These are phyloP conservation scores for Caenorhabditis remanei DNA, from an alignment of 1,140 invertebrate genomes.

Conservation along the genomic window DNA sequence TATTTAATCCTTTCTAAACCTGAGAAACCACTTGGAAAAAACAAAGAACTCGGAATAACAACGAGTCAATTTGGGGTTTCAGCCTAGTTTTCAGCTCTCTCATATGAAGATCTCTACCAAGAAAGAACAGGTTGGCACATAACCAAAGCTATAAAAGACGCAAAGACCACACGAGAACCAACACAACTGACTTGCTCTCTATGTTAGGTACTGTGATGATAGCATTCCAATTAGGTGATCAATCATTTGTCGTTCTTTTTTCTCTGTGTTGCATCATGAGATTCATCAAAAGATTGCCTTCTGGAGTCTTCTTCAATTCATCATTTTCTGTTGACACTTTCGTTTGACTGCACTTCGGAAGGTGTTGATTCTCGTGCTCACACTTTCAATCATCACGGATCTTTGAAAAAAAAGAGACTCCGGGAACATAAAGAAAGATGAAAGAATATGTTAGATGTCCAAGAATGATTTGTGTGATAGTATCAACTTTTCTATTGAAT, in stretches of 20 bases:
- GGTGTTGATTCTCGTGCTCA: neutral
- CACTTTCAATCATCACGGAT: neutral
- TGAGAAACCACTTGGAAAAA: too few species aligned
- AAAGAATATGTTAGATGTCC: neutral
- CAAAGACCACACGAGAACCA: neutral
- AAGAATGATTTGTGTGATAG: too few species aligned
- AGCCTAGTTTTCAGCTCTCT: too few species aligned
- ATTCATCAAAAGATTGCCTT: neutral
- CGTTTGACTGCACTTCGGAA: neutral
- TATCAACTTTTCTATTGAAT: too few species aligned
- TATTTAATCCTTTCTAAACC: too few species aligned
- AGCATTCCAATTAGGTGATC: slow-evolving; percentile 20
- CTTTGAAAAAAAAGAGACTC: neutral
- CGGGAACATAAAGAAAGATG: neutral
- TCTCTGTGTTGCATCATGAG: neutral
- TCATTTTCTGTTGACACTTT: slow-evolving; percentile 1
- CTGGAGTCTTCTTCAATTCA: neutral
- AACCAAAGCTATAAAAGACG: too few species aligned
- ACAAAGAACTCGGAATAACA: too few species aligned
- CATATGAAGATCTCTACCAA: too few species aligned
- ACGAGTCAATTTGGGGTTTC: too few species aligned
- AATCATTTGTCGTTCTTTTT: slow-evolving; percentile 23
- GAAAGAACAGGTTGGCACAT: too few species aligned
- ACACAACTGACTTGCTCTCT: neutral
- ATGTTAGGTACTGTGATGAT: neutral